A percentile compares a stretch with the other conserved stretches of the same genome.
These are phyloP conservation scores for Alloscopus bannaensis DNA, from an alignment of 2,888 invertebrate species.

Conservation along the genomic window DNA sequence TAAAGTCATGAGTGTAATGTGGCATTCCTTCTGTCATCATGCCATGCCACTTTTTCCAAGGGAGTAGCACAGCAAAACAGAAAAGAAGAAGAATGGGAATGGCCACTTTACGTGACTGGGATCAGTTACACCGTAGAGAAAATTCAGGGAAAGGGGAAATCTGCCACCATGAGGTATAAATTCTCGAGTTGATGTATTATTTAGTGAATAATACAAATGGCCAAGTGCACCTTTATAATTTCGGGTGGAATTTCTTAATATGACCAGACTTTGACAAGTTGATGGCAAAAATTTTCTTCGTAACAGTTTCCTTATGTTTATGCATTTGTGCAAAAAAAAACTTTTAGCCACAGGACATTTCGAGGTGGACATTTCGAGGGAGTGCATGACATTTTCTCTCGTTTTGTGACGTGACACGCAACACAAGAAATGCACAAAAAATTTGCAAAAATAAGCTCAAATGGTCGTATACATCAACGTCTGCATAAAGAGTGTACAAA, in stretches of 20 bases:
- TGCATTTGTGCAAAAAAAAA: no score
- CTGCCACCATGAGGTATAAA: background rate
- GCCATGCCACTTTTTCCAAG: slow-evolving; percentile 10
- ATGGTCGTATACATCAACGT: no score
- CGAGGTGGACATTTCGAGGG: no score
- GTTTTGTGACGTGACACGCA: no score
- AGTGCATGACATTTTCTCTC: no score
- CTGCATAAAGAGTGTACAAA: no score
- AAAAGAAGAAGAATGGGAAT: slow-evolving; percentile 50
- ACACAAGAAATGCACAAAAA: no score
- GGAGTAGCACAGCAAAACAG: slow-evolving; percentile 3
- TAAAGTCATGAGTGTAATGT: background rate
- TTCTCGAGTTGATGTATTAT: background rate
- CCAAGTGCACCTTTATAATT: background rate
- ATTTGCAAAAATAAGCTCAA: no score
- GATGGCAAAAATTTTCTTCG: background rate
- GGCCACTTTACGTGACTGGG: slow-evolving; percentile 59
- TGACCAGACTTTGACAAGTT: slow-evolving; percentile 11
- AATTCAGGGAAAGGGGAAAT: no score
- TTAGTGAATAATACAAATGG: no score
- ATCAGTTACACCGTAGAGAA: slow-evolving; percentile 45
- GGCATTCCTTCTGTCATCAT: slow-evolving; percentile 62
- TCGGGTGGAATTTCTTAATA: background rate
- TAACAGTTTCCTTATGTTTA: background rate
- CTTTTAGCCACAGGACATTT: no score